Conservation (phyloP, 2,113 vertebrate genomes). For the Hepsetus odoe region DNA sequence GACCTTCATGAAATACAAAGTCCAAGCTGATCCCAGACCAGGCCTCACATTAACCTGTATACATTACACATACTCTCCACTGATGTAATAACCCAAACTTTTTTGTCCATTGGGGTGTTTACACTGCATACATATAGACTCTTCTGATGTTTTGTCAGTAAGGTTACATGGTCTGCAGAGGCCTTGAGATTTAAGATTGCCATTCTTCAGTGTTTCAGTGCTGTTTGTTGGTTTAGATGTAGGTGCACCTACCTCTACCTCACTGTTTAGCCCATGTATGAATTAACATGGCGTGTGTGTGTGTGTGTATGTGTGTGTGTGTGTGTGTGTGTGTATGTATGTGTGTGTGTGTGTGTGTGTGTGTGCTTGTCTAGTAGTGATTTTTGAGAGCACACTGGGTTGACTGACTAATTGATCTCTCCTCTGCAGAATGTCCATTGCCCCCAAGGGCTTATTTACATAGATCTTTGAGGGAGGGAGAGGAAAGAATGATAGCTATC, state of each 20-base stretch:
- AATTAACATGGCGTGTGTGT: conserved; percentile 1
- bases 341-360: conserved; percentile 2
- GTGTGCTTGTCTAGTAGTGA: neutral
- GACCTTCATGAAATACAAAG: neutral
- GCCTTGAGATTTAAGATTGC: conserved; percentile 13
- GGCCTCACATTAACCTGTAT: neutral
- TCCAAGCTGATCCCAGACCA: conserved; percentile 1
- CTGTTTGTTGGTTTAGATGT: neutral
- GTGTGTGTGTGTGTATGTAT: conserved; percentile 7
- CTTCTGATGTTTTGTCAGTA: conserved; percentile 14
- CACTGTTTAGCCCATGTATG: neutral
- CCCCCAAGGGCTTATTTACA: conserved; percentile 46
- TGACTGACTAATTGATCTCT: conserved; percentile 56
- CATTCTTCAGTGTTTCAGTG: conserved; percentile 26
- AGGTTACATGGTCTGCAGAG: conserved; percentile 1
- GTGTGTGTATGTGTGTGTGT: neutral
- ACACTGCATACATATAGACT: conserved; percentile 21
- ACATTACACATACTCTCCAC: conserved; percentile 29
- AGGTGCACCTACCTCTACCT: neutral
- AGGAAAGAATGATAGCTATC: conserved; percentile 53
- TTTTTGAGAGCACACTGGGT: neutral
- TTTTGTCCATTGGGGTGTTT: neutral
- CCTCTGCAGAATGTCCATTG: conserved; percentile 5
- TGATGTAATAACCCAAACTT: conserved; percentile 41
- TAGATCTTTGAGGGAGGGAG: conserved; percentile 63